A percentile compares a stretch with the other conserved stretches of the same genome.
These are phyloP conservation scores for Autographa pulchrina DNA, from an alignment of 2,888 invertebrate species.

Conservation along the genomic window DNA sequence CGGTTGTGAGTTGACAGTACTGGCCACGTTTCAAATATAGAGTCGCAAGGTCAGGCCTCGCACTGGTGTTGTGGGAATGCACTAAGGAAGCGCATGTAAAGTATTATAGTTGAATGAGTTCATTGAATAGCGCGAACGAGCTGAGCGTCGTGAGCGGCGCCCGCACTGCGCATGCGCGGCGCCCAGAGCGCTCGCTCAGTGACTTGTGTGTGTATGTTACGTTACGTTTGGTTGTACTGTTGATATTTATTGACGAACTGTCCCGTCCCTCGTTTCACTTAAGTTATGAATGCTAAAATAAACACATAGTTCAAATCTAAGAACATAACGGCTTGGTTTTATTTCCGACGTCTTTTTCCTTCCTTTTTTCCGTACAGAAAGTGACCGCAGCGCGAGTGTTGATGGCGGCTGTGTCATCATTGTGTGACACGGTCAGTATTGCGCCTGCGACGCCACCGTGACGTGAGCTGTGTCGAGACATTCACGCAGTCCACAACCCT, in stretches of 20 bases:
- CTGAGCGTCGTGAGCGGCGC: neutral
- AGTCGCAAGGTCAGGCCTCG: neutral
- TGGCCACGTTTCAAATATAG: conserved; percentile 3
- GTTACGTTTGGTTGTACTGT: conserved; percentile 47
- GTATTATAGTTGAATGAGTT: conserved; percentile 6
- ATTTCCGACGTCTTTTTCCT: conserved; percentile 49
- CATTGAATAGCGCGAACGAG: neutral
- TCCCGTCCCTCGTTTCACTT: conserved; percentile 86
- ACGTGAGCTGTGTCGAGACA: too few relatives aligned
- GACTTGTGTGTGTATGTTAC: conserved; percentile 15
- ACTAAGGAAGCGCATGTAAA: conserved; percentile 2
- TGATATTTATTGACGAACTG: conserved; percentile 75
- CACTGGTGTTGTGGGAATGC: neutral
- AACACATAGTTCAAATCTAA: conserved; percentile 74
- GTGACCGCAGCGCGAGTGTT: too few relatives aligned
- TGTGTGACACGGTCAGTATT: too few relatives aligned
- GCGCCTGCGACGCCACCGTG: too few relatives aligned
- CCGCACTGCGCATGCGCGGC: conserved; percentile 7
- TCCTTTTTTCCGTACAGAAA: neutral
- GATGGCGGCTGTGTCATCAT: too few relatives aligned
- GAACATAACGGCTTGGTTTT: conserved; percentile 51
- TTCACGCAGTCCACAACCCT: too few relatives aligned
- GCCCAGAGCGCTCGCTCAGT: conserved; percentile 7
- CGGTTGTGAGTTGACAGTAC: conserved; percentile 42
- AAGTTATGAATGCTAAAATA: conserved; percentile 79